Conservation (phyloP, 2,113 vertebrate species). For the Hyaena hyaena region DNA sequence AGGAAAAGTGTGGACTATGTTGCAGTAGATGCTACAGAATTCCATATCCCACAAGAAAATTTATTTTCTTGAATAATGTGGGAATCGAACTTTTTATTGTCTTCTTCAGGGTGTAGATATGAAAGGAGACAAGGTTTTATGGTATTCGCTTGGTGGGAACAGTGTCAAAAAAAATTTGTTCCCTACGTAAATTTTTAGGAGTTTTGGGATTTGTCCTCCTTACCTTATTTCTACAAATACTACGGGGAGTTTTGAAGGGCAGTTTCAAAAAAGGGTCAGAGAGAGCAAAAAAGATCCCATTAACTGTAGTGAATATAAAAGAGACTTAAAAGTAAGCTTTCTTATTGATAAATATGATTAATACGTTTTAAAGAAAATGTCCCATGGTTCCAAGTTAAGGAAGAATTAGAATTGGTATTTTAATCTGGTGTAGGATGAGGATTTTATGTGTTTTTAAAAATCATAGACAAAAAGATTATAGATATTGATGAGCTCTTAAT, state of each 20-base stretch:
- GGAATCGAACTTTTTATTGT: neutral
- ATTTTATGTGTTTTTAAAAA: slow-evolving; percentile 19
- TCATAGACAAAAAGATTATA: neutral
- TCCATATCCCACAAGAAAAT: neutral
- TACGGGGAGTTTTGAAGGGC: neutral
- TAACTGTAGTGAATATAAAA: neutral
- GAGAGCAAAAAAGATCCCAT: neutral
- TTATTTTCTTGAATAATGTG: slow-evolving; percentile 34
- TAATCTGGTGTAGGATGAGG: neutral
- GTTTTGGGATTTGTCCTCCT: neutral
- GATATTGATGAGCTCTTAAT: neutral
- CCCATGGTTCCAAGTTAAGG: neutral
- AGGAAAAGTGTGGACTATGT: neutral
- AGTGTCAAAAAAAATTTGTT: slow-evolving; percentile 18
- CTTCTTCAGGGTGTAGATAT: neutral
- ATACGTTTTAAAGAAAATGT: slow-evolving; percentile 38
- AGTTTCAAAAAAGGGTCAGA: neutral
- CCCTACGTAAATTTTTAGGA: slow-evolving; percentile 9
- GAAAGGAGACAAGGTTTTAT: neutral
- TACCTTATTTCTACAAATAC: neutral
- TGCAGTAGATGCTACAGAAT: slow-evolving; percentile 50
- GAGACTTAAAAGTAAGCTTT: slow-evolving; percentile 29
- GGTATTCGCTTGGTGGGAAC: neutral
- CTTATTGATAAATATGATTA: slow-evolving; percentile 41
- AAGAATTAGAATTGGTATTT: slow-evolving; percentile 6